Evolutionary conservation across 2,113 vertebrate genomes (phyloP), one percentile per base, ranked within the genome.

Genomic region (Phyllostomus hastatus): DNA sequence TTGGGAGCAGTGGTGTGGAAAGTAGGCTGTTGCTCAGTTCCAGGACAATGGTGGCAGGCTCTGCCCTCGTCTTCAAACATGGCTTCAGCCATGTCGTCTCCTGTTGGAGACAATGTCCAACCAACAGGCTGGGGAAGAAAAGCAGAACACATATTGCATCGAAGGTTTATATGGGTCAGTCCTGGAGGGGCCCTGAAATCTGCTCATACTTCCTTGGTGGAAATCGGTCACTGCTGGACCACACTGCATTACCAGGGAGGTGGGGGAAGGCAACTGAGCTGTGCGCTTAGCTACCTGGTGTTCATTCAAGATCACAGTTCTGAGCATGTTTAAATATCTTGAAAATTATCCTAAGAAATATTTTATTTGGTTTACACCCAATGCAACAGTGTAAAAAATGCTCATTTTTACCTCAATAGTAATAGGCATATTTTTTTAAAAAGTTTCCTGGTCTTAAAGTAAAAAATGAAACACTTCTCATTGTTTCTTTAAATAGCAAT

Each of bases 321-420:
- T 59, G 57, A 88, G 7, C 31, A 85, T 72, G 57, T 79, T 95
- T 72, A 73, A 59, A 52, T 52, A 46, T 88, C 59, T 86, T 78
- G 50, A n/a, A 41, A 93, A 59, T 88, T 94, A 54, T 61, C 31
- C 31, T 93, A n/a, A 48, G 70, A 61, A 54, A 33, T 26, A 31
- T 11, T 73, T 82, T 26, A 78, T 38, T 8, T 7, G 50, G 11
- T 95, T 86, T 67, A 22, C 2, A 80, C 22, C 3, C 11, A 87
- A 38, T 19, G 7, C 10, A 64, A 41, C 6, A 33, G 10, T 78
- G 15, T 35, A 31, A 19, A 67, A 52, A 75, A 46, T 38, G 4
- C 5, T 59, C 35, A 9, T 28, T 92, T 95, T 94, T 73, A 67
- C 31, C 10, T 85, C 5, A 11, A 7, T 1, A 31, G 12, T 43